Evolutionary conservation across 2,113 vertebrate genomes (phyloP).

Genomic region (Pteronura brasiliensis): DNA sequence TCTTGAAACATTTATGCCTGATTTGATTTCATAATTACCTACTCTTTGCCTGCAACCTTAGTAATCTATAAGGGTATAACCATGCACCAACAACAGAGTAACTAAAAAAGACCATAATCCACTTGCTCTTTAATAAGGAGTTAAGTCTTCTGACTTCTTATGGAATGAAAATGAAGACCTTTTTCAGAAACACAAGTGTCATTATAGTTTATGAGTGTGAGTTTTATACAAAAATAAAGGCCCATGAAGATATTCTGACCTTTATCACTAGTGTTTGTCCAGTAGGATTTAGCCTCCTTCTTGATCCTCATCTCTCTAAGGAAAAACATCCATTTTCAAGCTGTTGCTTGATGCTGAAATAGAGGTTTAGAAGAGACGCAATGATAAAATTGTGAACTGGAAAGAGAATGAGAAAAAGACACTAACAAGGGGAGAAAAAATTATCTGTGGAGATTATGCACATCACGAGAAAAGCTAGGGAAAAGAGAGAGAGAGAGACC

Average conservation of each 20-base stretch:
- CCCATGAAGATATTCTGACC: not conserved
- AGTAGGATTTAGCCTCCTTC: not conserved
- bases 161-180: not conserved
- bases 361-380: not conserved
- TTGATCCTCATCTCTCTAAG: not conserved
- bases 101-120: not conserved
- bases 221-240: not conserved
- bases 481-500: not conserved
- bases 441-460: not conserved
- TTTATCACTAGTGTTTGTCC: not conserved
- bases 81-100: not conserved
- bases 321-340: not conserved
- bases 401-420: not conserved
- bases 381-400: not conserved
- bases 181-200: not conserved
- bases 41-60: not conserved
- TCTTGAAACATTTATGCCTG: not conserved
- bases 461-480: not conserved
- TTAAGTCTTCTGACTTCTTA: not conserved
- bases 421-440: not conserved
- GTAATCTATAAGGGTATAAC: not conserved
- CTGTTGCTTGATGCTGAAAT: not conserved
- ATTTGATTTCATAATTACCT: slow-evolving; percentile 14
- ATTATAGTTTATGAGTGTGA: not conserved
- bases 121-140: not conserved